phyloP scores from a whole-genome alignment of 2,797 vertebrate species.

The Ctenochaetus hawaiiensis region DNA sequence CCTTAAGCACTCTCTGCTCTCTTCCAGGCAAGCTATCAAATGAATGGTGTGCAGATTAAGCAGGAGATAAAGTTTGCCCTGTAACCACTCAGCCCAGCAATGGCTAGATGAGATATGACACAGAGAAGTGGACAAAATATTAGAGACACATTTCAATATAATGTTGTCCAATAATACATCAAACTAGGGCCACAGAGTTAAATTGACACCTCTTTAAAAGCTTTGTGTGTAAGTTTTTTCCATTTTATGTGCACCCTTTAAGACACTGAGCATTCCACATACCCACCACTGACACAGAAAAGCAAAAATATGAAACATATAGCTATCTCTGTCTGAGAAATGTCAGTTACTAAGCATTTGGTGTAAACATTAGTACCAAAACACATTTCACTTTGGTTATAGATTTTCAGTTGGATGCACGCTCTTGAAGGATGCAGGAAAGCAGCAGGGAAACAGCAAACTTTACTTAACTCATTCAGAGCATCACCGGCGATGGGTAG shows the following conservation, averaged over 20 bases:
- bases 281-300: neutral
- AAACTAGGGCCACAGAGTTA: neutral
- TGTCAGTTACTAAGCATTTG: neutral
- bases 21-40: conserved; percentile 28
- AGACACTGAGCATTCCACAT: neutral
- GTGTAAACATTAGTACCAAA: neutral
- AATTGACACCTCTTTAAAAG: neutral
- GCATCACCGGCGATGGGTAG: neutral
- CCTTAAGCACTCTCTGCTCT: conserved; percentile 23
- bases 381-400: neutral
- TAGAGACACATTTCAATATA: neutral
- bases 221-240: neutral
- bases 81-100: conserved; percentile 6
- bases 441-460: neutral
- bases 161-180: neutral
- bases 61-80: conserved; percentile 22
- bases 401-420: neutral
- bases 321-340: neutral
- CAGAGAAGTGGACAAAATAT: conserved; percentile 12
- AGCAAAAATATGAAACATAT: neutral
- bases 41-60: conserved; percentile 41
- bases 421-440: neutral
- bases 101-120: neutral
- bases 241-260: neutral
- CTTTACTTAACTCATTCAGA: conserved; percentile 5